Base-by-base conservation (phyloP, 2,888 invertebrate species). In the Nezara viridula region DNA sequence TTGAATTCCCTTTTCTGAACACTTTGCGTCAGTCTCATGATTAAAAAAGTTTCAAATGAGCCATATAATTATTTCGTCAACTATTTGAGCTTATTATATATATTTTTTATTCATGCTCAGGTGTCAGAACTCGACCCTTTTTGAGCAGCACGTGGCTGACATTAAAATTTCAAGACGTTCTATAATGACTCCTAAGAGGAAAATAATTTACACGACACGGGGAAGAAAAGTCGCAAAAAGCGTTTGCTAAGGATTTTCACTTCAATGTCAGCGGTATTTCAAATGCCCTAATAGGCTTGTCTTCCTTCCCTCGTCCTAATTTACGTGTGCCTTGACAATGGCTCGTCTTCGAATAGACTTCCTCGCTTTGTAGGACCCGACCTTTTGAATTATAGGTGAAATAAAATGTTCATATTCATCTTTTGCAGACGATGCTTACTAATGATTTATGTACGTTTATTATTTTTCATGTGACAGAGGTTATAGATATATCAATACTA, bases 201-300 rank as follows among this genome's bases (percentile, higher is more conserved):
- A 60, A 66, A 66, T 66, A 32, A 66, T 66, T 60, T 60, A 60
- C n/a, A 60, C 60, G 32, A 66, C 66, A 32, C 32, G 66, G 21
- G 66, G 16, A 66, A 32, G 66, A 66, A 66, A 37, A 3, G 19
- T 12, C 7, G 32, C 66, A 66, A 32, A 66, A 66, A 32, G 32
- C 1, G 19, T 66, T 66, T 24, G 66, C 66, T 32, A 66, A 66
- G 5, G 66, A 60, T 66, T 66, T 66, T 32, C 66, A 7, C 32
- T 32, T 32, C 16, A 66, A 32, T 32, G 66, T 32, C 66, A 32
- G 66, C 32, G 66, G 16, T 66, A 7, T 32, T 66, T 66, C 27
- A 32, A 66, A 66, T 32, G 16, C 32, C 32, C 14, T 27, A 60
- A n/a, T 60, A 60, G 60, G 27, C 27, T 60, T 60, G 27, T 27